These are phyloP conservation scores for Argopecten irradians DNA, from an alignment of 1,140 invertebrate genomes.

Conservation along the genomic window DNA sequence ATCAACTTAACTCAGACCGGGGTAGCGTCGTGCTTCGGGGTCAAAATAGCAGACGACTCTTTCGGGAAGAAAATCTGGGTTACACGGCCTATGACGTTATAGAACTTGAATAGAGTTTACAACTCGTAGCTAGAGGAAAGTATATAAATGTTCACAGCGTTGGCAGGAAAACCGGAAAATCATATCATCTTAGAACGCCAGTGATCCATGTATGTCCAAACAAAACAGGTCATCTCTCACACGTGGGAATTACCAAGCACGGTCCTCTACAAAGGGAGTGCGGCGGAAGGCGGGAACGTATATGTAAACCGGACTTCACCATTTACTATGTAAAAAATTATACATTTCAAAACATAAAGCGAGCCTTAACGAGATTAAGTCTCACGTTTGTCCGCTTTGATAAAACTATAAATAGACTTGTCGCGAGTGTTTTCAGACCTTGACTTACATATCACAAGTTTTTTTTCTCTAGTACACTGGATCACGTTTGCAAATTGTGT, in stretches of 20 bases:
- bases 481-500: slow-evolving; percentile 10
- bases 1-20: background rate
- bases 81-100: background rate
- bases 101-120: background rate
- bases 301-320: background rate
- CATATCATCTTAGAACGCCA: background rate
- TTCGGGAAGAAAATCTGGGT: slow-evolving; percentile 15
- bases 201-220: background rate
- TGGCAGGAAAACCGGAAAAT: background rate
- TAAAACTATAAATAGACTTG: background rate
- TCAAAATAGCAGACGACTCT: slow-evolving; percentile 16
- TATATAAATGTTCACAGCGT: slow-evolving; percentile 10
- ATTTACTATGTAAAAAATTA: background rate
- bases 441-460: background rate
- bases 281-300: background rate
- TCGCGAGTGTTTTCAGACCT: background rate
- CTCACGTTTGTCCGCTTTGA: background rate
- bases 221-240: background rate
- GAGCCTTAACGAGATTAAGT: background rate
- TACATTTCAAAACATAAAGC: slow-evolving; percentile 18
- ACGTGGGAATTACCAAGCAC: background rate
- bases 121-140: background rate
- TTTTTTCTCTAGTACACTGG: background rate
- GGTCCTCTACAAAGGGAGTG: background rate
- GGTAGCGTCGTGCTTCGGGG: slow-evolving; percentile 18